phyloP scores from a whole-genome alignment of 2,113 vertebrate species.

The Engraulis encrasicolus region DNA sequence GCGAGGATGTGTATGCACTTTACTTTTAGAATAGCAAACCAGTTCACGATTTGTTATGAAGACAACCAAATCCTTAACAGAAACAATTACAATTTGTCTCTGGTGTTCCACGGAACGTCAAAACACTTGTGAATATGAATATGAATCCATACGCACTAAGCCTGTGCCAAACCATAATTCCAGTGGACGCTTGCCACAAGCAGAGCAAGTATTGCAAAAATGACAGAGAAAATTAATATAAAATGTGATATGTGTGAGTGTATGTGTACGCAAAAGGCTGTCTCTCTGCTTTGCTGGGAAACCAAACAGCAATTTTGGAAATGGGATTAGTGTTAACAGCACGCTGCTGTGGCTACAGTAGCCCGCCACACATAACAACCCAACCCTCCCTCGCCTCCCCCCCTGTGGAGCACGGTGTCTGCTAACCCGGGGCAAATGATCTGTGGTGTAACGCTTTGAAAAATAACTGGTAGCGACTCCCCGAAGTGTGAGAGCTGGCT shows the following conservation, averaged over 20 bases:
- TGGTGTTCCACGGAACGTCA: neutral
- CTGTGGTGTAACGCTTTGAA: neutral
- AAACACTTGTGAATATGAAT: neutral
- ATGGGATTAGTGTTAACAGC: constrained; percentile 3
- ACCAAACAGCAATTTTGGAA: neutral
- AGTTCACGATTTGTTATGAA: too few relatives aligned
- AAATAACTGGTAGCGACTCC: neutral
- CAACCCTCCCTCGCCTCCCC: neutral
- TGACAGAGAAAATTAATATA: constrained; percentile 2
- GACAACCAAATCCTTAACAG: neutral
- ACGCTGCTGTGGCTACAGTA: neutral
- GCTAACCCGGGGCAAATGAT: neutral
- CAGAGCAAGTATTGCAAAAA: neutral
- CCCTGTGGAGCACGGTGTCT: neutral
- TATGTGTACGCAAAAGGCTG: neutral
- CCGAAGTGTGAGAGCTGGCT: neutral
- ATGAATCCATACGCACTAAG: neutral
- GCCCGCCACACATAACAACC: constrained; percentile 5
- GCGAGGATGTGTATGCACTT: too few relatives aligned
- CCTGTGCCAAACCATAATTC: neutral
- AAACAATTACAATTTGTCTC: neutral
- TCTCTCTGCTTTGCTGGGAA: neutral
- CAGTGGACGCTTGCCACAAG: neutral
- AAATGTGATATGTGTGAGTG: neutral
- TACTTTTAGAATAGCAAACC: too few relatives aligned